These are phyloP conservation scores for Polylopha cassiicola DNA, from an alignment of 2,888 invertebrate genomes.

Conservation along the genomic window DNA sequence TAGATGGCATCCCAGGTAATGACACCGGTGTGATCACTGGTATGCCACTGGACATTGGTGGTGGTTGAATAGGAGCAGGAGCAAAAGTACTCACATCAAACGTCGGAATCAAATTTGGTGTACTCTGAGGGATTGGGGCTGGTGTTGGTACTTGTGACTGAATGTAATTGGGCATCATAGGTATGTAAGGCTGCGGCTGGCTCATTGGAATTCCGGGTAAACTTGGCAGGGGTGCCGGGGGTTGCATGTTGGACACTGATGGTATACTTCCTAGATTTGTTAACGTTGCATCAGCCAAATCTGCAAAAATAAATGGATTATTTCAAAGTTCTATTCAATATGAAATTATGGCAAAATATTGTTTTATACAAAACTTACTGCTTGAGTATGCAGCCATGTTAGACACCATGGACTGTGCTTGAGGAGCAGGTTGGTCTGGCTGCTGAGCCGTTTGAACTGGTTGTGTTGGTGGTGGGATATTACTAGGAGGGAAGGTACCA, in stretches of 20 bases:
- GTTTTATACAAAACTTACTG: conserved; percentile 50
- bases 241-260: conserved; percentile 69
- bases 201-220: conserved; percentile 73
- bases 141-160: conserved; percentile 43
- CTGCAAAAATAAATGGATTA: conserved; percentile 42
- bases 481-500: conserved; percentile 40
- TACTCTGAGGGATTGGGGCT: conserved; percentile 32
- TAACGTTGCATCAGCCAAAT: conserved; percentile 67
- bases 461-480: conserved; percentile 24
- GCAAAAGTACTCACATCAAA: conserved; percentile 65
- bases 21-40: conserved; percentile 82
- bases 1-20: conserved; percentile 87
- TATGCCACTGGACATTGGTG: conserved; percentile 51
- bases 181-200: conserved; percentile 73
- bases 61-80: conserved; percentile 52
- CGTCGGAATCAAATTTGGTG: conserved; percentile 57
- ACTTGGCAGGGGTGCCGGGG: conserved; percentile 72
- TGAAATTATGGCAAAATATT: neutral
- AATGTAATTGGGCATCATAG: conserved; percentile 67
- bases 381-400: conserved; percentile 70
- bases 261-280: conserved; percentile 72
- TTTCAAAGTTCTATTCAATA: conserved; percentile 4
- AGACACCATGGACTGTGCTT: conserved; percentile 62
- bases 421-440: conserved; percentile 42
- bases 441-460: conserved; percentile 31